These are phyloP conservation scores for Dascillus cervinus DNA, from an alignment of 2,888 invertebrate species.

Conservation along the genomic window DNA sequence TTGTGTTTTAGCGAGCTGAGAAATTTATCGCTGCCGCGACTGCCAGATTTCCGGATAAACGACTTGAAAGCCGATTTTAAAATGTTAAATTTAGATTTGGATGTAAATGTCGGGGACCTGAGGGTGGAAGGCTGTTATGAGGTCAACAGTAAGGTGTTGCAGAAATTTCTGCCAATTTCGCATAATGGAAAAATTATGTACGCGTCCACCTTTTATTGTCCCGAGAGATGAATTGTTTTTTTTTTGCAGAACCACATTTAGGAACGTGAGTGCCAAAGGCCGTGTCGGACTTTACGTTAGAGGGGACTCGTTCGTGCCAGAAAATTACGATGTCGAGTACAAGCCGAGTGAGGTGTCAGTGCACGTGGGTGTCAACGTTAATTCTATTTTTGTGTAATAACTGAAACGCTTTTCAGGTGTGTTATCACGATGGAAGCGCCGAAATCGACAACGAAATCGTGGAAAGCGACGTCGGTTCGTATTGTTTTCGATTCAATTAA, in stretches of 20 bases:
- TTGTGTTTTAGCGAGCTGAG: conserved; percentile 30
- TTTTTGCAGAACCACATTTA: conserved; percentile 44
- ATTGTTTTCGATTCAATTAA: too few species aligned
- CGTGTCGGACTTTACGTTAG: conserved; percentile 48
- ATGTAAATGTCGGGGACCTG: conserved; percentile 33
- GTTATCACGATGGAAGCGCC: too few species aligned
- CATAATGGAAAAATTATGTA: conserved; percentile 35
- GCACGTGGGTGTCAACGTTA: conserved; percentile 40
- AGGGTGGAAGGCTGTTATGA: conserved; percentile 34
- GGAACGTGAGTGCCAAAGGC: conserved; percentile 49
- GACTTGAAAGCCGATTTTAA: conserved; percentile 30
- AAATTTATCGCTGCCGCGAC: conserved; percentile 31
- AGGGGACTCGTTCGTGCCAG: conserved; percentile 50
- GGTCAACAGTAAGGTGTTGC: conserved; percentile 33
- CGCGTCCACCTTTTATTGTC: conserved; percentile 13
- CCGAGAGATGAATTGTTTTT: not conserved
- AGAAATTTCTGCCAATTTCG: conserved; percentile 33
- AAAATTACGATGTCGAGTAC: conserved; percentile 51
- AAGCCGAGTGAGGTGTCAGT: conserved; percentile 48
- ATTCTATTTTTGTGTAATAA: conserved; percentile 1
- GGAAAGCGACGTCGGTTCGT: too few species aligned
- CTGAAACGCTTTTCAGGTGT: too few species aligned
- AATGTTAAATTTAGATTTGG: conserved; percentile 30
- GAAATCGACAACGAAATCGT: too few species aligned
- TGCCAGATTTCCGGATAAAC: conserved; percentile 36